Evolutionary conservation across 1,140 invertebrate genomes (phyloP).

Genomic region (Drosophila sp.): DNA sequence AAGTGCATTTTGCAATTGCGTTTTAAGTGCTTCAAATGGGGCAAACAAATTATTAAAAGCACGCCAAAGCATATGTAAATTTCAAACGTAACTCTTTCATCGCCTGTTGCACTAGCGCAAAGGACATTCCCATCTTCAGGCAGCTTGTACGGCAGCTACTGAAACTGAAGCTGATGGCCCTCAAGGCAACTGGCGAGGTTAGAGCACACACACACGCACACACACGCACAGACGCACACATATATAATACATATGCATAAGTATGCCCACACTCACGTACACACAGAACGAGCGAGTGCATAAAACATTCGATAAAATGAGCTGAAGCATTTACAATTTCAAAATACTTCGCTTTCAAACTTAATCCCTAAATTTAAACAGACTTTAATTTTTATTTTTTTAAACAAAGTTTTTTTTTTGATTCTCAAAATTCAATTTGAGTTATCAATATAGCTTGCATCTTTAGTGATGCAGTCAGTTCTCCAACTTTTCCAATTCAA

Average conservation of each 20-base stretch:
- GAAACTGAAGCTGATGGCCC: slow-evolving; percentile 17
- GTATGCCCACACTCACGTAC: too few species aligned
- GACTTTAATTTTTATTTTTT: too few species aligned
- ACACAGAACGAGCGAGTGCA: slow-evolving; percentile 15
- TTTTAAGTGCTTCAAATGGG: slow-evolving; percentile 34
- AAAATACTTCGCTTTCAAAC: too few species aligned
- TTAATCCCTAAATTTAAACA: too few species aligned
- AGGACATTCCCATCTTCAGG: background rate
- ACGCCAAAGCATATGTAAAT: slow-evolving; percentile 25
- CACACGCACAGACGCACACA: background rate
- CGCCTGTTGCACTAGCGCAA: slow-evolving; percentile 17
- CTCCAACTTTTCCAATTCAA: too few species aligned
- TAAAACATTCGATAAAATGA: background rate
- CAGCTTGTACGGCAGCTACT: background rate
- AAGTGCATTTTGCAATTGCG: slow-evolving; percentile 36
- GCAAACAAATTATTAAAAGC: slow-evolving; percentile 29
- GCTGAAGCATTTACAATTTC: background rate
- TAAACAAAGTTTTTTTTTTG: too few species aligned
- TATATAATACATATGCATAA: background rate
- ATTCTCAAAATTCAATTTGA: too few species aligned
- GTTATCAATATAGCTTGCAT: too few species aligned
- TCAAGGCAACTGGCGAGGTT: slow-evolving; percentile 57
- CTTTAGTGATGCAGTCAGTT: too few species aligned
- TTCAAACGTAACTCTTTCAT: slow-evolving; percentile 1
- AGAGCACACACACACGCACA: slow-evolving; percentile 21